phyloP scores from a whole-genome alignment of 1,140 invertebrate species.

The Meloidogyne hapla region DNA sequence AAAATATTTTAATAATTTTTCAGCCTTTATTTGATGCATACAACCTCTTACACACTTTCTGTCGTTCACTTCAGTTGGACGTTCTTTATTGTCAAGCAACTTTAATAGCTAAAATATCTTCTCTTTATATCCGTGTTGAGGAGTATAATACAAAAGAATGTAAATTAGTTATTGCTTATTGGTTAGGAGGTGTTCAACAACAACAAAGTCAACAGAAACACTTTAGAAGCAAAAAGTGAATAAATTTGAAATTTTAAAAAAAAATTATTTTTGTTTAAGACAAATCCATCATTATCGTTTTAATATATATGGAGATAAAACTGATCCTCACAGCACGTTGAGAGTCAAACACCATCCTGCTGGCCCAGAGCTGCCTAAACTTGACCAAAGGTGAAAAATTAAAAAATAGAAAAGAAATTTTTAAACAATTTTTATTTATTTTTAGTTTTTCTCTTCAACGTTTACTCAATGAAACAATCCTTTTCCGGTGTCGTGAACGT shows the following conservation, averaged over 20 bases:
- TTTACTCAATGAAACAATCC: conserved; percentile 88
- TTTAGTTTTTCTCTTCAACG: conserved; percentile 83
- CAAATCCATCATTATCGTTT: conserved; percentile 77
- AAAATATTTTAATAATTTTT: not conserved
- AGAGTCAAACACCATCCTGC: conserved; percentile 38
- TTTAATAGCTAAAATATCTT: conserved; percentile 74
- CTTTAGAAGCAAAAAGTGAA: not conserved
- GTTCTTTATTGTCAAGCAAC: conserved; percentile 89
- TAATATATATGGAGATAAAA: conserved; percentile 67
- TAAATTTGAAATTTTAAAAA: too few species aligned
- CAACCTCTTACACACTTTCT: conserved; percentile 75
- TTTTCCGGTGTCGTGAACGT: conserved; percentile 80
- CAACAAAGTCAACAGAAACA: not conserved
- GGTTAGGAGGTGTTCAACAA: conserved; percentile 22
- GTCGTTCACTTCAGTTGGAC: conserved; percentile 89
- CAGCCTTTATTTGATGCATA: conserved; percentile 42
- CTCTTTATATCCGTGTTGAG: conserved; percentile 84
- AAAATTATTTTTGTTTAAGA: conserved; percentile 33
- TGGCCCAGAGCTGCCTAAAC: conserved; percentile 74
- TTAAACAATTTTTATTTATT: not conserved
- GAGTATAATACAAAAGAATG: conserved; percentile 33
- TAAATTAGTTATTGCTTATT: conserved; percentile 36
- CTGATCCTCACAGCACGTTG: conserved; percentile 23
- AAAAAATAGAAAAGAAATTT: not conserved
- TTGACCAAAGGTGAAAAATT: conserved; percentile 67